Conservation (phyloP, 2,888 invertebrate genomes). For the Parnassius mnemosyne region DNA sequence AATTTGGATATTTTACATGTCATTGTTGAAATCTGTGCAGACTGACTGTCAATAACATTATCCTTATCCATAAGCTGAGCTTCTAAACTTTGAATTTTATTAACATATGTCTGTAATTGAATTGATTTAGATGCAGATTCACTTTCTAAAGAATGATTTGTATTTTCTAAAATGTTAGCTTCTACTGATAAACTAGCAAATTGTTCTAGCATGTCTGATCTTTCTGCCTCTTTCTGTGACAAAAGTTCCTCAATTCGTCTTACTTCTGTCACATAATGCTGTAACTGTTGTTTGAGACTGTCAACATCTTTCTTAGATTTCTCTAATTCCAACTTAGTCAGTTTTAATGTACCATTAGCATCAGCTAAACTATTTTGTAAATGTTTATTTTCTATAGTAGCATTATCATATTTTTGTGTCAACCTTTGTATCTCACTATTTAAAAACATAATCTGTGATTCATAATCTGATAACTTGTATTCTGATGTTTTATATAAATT, state of each 20-base stretch:
- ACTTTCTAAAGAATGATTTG: constrained; percentile 88
- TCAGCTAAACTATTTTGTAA: constrained; percentile 86
- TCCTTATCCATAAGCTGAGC: constrained; percentile 78
- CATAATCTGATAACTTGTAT: constrained; percentile 70
- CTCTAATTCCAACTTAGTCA: constrained; percentile 84
- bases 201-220: constrained; percentile 89
- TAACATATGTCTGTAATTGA: constrained; percentile 73
- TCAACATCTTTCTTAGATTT: constrained; percentile 86
- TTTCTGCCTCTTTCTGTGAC: constrained; percentile 87
- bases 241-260: constrained; percentile 89
- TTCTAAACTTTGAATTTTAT: constrained; percentile 82
- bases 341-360: constrained; percentile 82
- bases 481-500: constrained; percentile 68
- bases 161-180: constrained; percentile 88
- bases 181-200: constrained; percentile 88
- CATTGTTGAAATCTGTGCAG: constrained; percentile 59
- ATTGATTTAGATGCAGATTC: constrained; percentile 86
- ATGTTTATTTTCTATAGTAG: constrained; percentile 84
- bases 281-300: constrained; percentile 86
- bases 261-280: constrained; percentile 90
- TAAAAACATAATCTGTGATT: constrained; percentile 78
- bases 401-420: constrained; percentile 79
- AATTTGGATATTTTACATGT: constrained; percentile 62
- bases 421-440: constrained; percentile 81
- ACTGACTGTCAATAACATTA: constrained; percentile 61